These are phyloP conservation scores for Oligia latruncula DNA, from an alignment of 2,888 invertebrate genomes.

Conservation along the genomic window DNA sequence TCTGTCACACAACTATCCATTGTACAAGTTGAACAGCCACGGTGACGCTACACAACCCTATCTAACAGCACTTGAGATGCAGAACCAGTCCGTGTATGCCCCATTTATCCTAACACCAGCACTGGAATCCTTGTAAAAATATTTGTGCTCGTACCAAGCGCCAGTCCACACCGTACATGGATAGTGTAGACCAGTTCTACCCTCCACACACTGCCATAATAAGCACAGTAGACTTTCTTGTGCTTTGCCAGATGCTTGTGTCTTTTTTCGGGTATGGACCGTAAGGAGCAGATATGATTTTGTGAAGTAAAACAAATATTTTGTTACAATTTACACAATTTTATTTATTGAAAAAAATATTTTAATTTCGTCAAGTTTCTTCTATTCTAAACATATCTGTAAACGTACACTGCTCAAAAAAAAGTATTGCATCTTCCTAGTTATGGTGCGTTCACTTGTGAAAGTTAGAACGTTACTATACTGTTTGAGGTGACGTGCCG, in stretches of 20 bases:
- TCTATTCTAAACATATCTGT: constrained; percentile 28
- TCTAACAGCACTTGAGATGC: too few relatives aligned
- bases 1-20: too few relatives aligned
- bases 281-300: too few relatives aligned
- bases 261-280: too few relatives aligned
- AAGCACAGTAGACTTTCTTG: background rate
- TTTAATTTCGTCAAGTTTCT: constrained; percentile 44
- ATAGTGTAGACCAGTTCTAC: background rate
- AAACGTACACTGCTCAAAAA: constrained; percentile 37
- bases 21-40: too few relatives aligned
- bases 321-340: constrained; percentile 62
- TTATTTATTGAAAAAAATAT: constrained; percentile 59
- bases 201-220: background rate
- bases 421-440: background rate
- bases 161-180: too few relatives aligned
- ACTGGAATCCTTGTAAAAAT: too few relatives aligned
- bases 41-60: too few relatives aligned
- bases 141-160: too few relatives aligned
- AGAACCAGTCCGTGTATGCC: too few relatives aligned
- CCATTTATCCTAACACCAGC: too few relatives aligned
- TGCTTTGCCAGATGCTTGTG: background rate
- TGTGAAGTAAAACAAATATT: constrained; percentile 45
- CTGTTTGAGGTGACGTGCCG: too few relatives aligned
- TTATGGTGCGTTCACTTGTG: background rate
- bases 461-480: background rate